Evolutionary conservation across 2,113 vertebrate genomes (phyloP), one percentile per base, ranked within the genome.

Genomic region (Panurus biarmicus): DNA sequence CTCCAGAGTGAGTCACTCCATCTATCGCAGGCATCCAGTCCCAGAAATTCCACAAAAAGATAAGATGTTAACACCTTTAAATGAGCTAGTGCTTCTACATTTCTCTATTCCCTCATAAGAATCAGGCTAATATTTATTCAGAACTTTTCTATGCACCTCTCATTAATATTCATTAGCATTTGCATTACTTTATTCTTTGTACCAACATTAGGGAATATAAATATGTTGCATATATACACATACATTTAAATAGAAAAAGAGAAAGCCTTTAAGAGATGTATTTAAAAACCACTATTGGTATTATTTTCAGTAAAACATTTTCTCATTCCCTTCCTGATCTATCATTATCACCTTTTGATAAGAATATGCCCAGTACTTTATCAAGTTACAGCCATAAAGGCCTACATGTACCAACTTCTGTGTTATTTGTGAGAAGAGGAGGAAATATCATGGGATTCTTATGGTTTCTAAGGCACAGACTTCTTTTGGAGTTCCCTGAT

Each of bases 201-300:
- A 64, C 19, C 73, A 65, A 54, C 9, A 65, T 22, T 44, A 57
- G 12, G 2, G 40, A 62, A 48, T 23, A 67, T 5, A 48, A 35
- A 62, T 77, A 33, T 38, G 62, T 44, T 20, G 5, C 56, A 15
- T 28, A 22, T n/a, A 26, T 20, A 44, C 2, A 53, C 10, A 61
- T 10, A 11, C 3, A 9, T 48, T 78, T 74, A 67, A 58, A 67
- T 4, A n/a, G 15, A 61, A 29, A 38, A 58, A 33, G 4, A 48
- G 2, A 22, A 8, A 53, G 1, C 2, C 6, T 93, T 72, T 66
- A 42, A 72, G 51, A 57, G 5, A 40, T n/a, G 18, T 12, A 67
- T 21, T 11, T 67, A 77, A 70, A 36, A 12, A 0, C 2, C 12
- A 2, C 7, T 11, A 3, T 14, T 61, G 1, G n/a, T 66, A 26